Base-by-base conservation (phyloP, 1,140 invertebrate species). In the Drosophila nebulosa region DNA sequence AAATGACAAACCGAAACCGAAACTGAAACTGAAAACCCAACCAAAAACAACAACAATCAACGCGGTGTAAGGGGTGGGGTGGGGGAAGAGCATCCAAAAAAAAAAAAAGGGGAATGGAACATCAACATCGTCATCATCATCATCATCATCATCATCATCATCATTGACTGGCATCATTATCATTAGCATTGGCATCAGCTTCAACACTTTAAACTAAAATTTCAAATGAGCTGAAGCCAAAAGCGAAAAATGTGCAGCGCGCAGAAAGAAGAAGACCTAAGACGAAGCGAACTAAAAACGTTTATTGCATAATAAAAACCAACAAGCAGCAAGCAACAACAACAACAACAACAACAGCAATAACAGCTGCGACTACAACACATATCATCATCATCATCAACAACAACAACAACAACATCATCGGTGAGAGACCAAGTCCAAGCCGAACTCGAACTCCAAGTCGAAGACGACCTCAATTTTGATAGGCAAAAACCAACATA, bases 41-140 rank as follows among this genome's bases (percentile, higher is more conserved):
- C 46, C 32, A 12, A 10, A 2, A 35, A 9, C 5, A 7, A 27
- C 7, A 30, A 9, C 9, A 51, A 56, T 52, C 32, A 56, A n/a
- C n/a, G 26, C 51, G 1, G 18, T 6, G 22, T 46, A 61, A 18
- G 75, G 59, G 67, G 35, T 74, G 10, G 27, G 24, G 26, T n/a
- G 16, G 75, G 59, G 67, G 35, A 78, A 30, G 27, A 22, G 26
- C 24, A 53, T 76, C 74, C 64, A 68, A 55, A 86, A 86, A 75
- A 86, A n/a, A n/a, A n/a, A n/a, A n/a, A n/a, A n/a, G n/a, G 81
- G 86, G 81, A 83, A 86, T 80, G 39, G 39, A 46, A 16, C 73
- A 73, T 70, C 55, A 79, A 68, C 69, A 42, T 65, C 35, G 61
- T 12, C 50, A 53, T 14, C 27, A 65, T 57, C 51, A 64, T 58